Evolutionary conservation across 2,113 vertebrate species (phyloP), one percentile per base, ranked within the genome.

Genomic region (Polyodon spathula): DNA sequence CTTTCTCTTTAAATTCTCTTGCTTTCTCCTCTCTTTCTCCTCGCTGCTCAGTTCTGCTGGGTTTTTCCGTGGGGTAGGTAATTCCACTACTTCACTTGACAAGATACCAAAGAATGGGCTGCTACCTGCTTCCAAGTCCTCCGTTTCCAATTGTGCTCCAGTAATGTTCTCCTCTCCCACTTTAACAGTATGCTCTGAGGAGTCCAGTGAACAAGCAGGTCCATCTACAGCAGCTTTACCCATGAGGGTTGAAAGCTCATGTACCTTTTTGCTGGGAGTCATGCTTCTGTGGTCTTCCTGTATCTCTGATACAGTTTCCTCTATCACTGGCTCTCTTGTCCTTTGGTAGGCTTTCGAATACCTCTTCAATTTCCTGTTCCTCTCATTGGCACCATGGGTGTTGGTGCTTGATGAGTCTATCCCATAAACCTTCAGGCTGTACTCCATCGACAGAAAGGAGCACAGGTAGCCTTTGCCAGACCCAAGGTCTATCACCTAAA

Each of bases 401-500:
- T 92, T 98, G 64, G 66, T 79, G 76, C 79, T 89, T 51, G 95
- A 99, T 1, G 93, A 95, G 78, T 99, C 96, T 9, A 99, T 93
- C 76, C 95, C 96, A 67, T 92, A 99, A 65, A 98, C 95, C 56
- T 76, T 86, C 51, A 98, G 87, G 66, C 86, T 82, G 65, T 93
- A 93, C 16, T 81, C 88, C 86, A 98, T 80, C 15, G 94, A 96
- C 73, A 99, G 84, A 82, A 90, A 97, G 1, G 94, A 95, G 75
- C 94, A 94, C 66, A 99, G 73, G 71, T 98, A 99, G 54, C 96
- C 96, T 82, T 99, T 99, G 60, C 96, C 95, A 50, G 95, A 97
- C 52, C 96, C 96, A 60, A 99, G 73, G 43, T 99, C 95, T 69
- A 99, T 91, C 37, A 98, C 88, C 96, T 98, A 76, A 37, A 63